Evolutionary conservation across 2,888 invertebrate species (phyloP), one percentile per base, ranked within the genome.

Genomic region (Epicampocera succincta): DNA sequence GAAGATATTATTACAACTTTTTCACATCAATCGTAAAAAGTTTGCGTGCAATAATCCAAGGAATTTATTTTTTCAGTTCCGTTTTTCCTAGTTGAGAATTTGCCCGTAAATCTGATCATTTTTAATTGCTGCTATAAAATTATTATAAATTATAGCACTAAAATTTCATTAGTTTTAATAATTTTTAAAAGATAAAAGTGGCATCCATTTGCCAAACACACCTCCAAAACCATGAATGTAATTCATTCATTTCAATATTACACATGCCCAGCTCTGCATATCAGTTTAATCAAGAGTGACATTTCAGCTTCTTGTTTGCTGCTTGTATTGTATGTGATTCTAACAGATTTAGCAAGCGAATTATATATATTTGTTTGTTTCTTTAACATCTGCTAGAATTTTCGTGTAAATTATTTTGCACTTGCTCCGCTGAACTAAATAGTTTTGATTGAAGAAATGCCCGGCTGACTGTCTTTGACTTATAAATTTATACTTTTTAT

Each of bases 391-490:
- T 80, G 77, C 61, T 61, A 46, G 21, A 52, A 61, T 56, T 52
- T 75, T 50, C 42, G 73, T 74, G 63, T 77, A 82, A 89, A 89
- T 89, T 89, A 87, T 87, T 89, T 89, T 89, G 89, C 89, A 89
- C 89, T 89, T 89, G 89, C 88, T 87, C 89, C 86, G 88, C 85
- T 89, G 86, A 89, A 86, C 89, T 86, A 87, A 87, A 88, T 88
- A 84, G 85, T 80, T 76, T 82, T 82, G 78, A 82, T 82, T 82
- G 69, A 74, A 74, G 42, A 77, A 80, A 80, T 69, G 68, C 65
- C 44, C 15, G 66, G 46, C 58, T 44, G 56, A 46, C 58, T 63
- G 66, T 48, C 25, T 65, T 63, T 74, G 58, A 46, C 71, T 46
- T 71, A 15, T 13, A 25, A 50, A 12, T 38, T 76, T n/a, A 15